Conservation (phyloP, 92 coral and sea anemone species). For the Meandrina meandrites region DNA sequence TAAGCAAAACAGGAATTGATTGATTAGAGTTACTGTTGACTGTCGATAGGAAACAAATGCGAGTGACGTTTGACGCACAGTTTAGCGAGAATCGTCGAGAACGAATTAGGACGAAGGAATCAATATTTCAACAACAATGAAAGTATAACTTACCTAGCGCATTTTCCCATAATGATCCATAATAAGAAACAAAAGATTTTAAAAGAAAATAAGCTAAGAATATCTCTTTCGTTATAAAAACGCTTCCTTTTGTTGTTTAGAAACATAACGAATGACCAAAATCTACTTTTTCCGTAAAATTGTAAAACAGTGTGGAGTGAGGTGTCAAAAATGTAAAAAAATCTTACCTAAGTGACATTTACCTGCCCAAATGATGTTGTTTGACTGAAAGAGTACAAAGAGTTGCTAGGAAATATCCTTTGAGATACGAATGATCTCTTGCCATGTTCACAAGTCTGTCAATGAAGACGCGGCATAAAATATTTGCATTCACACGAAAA, state of each 20-base stretch:
- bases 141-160: no score
- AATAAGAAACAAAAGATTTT: no score
- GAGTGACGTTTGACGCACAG: not conserved
- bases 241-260: no score
- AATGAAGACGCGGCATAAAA: not conserved
- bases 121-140: no score
- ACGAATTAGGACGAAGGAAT: not conserved
- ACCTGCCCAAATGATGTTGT: not conserved
- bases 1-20: not conserved
- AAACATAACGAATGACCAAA: not conserved
- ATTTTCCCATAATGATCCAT: no score
- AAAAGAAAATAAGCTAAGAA: no score
- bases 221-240: no score
- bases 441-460: not conserved
- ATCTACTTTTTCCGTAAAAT: not conserved
- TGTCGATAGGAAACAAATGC: not conserved
- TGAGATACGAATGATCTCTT: not conserved
- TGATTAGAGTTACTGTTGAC: not conserved
- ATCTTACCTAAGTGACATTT: not conserved
- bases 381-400: not conserved
- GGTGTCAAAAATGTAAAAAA: not conserved
- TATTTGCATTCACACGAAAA: not conserved
- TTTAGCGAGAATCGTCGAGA: not conserved
- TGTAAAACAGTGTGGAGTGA: not conserved
- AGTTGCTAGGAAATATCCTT: not conserved